Percentiles rank a stretch among this genome's conserved stretches.
Evolutionary conservation across 2,888 invertebrate species (phyloP).

Genomic region (Campoplex capitator): DNA sequence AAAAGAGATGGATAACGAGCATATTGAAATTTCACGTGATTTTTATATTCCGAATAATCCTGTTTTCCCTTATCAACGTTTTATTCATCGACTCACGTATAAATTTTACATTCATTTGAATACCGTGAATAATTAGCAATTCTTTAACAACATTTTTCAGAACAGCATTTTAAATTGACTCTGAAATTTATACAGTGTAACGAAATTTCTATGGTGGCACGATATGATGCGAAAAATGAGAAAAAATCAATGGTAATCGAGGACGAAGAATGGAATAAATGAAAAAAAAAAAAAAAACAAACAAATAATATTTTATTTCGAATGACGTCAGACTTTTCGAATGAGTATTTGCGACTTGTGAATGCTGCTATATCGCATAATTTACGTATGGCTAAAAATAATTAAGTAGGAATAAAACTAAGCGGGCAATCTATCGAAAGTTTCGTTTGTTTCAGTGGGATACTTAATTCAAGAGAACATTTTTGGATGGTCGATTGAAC

Average conservation of each 20-base stretch:
- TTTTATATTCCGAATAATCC: too few species aligned
- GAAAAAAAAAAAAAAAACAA: not conserved
- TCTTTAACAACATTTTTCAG: too few species aligned
- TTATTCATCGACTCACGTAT: too few species aligned
- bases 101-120: too few species aligned
- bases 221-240: not conserved
- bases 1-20: not conserved
- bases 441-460: not conserved
- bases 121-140: too few species aligned
- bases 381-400: slow-evolving; percentile 27
- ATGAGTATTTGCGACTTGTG: not conserved
- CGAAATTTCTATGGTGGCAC: too few species aligned
- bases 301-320: not conserved
- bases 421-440: slow-evolving; percentile 18
- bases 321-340: not conserved
- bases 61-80: too few species aligned
- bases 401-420: slow-evolving; percentile 1
- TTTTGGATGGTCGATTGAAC: not conserved
- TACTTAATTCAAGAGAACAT: slow-evolving; percentile 19
- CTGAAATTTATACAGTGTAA: too few species aligned
- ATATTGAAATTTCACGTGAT: not conserved
- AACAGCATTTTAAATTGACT: too few species aligned
- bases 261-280: not conserved
- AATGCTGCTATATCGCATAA: not conserved
- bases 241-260: not conserved